phyloP scores from a whole-genome alignment of 2,113 vertebrate species.

The Caranx ignobilis region DNA sequence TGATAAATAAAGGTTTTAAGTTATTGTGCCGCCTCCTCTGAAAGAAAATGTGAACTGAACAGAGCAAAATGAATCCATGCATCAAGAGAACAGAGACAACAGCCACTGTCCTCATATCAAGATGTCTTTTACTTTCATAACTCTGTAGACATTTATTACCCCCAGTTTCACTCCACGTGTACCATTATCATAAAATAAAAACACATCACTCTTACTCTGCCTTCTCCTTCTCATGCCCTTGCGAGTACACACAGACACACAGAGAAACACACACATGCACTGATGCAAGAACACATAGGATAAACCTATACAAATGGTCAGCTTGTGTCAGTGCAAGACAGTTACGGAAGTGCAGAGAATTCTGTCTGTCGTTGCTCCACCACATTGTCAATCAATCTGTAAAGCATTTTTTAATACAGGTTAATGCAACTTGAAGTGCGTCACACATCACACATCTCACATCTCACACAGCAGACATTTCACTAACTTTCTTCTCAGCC shows the following conservation, averaged over 20 bases:
- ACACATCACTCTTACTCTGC: slow-evolving; percentile 2
- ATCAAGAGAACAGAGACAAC: slow-evolving; percentile 8
- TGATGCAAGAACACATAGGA: background rate
- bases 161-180: background rate
- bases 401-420: no score
- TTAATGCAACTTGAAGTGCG: no score
- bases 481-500: background rate
- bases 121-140: slow-evolving; percentile 10
- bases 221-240: slow-evolving; percentile 2
- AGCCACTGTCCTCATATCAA: slow-evolving; percentile 7
- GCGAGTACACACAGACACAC: background rate
- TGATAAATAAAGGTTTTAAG: background rate
- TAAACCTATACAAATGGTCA: background rate
- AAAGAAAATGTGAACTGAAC: background rate
- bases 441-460: no score
- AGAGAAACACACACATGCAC: background rate
- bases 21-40: background rate
- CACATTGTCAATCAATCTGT: background rate
- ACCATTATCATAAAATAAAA: slow-evolving; percentile 12
- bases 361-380: background rate
- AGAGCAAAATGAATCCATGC: background rate
- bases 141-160: slow-evolving; percentile 21
- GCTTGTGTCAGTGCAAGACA: background rate
- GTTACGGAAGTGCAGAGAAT: background rate
- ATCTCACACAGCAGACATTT: background rate